A percentile compares a stretch with the other conserved stretches of the same genome.
phyloP scores from a whole-genome alignment of 2,888 invertebrate species.

The Aleiodes testaceus region DNA sequence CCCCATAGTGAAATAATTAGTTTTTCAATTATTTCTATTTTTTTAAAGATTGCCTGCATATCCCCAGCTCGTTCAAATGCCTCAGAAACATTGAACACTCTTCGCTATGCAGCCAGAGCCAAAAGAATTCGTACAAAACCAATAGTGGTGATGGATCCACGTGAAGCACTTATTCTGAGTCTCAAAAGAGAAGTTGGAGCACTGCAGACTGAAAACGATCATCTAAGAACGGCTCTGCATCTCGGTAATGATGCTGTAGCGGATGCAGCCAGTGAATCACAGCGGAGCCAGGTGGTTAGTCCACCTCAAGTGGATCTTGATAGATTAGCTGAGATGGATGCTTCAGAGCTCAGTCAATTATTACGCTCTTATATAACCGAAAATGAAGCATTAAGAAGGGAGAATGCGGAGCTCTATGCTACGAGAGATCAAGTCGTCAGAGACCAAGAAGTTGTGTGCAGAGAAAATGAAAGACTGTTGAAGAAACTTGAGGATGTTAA shows the following conservation, averaged over 20 bases:
- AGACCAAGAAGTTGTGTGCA: slow-evolving; percentile 91
- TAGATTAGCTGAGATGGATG: slow-evolving; percentile 83
- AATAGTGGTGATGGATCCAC: slow-evolving; percentile 94
- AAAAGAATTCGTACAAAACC: slow-evolving; percentile 95
- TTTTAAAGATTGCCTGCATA: slow-evolving; percentile 89
- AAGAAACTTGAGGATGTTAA: slow-evolving; percentile 92
- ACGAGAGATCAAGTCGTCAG: slow-evolving; percentile 86
- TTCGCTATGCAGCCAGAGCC: slow-evolving; percentile 93
- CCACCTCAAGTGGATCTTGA: slow-evolving; percentile 82
- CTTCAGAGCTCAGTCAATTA: slow-evolving; percentile 86
- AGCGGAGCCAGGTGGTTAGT: slow-evolving; percentile 68
- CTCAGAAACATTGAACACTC: slow-evolving; percentile 91
- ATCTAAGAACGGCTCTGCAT: slow-evolving; percentile 84
- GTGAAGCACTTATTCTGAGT: slow-evolving; percentile 92
- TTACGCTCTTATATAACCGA: slow-evolving; percentile 90
- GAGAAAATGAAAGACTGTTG: slow-evolving; percentile 91
- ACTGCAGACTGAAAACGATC: slow-evolving; percentile 90
- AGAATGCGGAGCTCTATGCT: slow-evolving; percentile 89
- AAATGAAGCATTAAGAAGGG: slow-evolving; percentile 84
- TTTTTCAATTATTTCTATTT: not conserved
- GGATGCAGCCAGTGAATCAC: slow-evolving; percentile 56
- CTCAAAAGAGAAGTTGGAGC: slow-evolving; percentile 90
- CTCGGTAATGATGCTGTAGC: slow-evolving; percentile 75
- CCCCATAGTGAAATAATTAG: not conserved
- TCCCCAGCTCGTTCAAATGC: slow-evolving; percentile 91